phyloP scores from a whole-genome alignment of 2,113 vertebrate genomes.

The Ginglymostoma cirratum region DNA sequence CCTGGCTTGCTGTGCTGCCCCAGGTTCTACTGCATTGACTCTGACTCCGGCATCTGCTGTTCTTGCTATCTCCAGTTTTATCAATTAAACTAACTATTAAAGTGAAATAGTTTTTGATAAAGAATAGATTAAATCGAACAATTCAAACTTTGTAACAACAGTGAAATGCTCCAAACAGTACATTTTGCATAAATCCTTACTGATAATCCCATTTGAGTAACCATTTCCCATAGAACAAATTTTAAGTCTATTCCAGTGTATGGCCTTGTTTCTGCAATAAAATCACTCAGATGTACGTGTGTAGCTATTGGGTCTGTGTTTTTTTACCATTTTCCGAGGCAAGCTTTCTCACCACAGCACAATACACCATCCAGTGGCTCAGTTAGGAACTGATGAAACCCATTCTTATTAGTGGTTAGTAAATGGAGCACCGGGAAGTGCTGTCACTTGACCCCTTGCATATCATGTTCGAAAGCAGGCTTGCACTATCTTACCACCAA shows the following conservation, averaged over 20 bases:
- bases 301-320: not conserved
- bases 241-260: not conserved
- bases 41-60: too few species aligned
- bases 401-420: not conserved
- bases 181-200: not conserved
- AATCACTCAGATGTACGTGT: not conserved
- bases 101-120: not conserved
- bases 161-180: not conserved
- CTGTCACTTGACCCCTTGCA: not conserved
- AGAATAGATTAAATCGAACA: not conserved
- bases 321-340: not conserved
- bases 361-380: conserved; percentile 27
- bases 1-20: too few species aligned
- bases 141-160: not conserved
- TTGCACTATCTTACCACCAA: conserved; percentile 7
- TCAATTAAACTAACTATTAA: not conserved
- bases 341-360: not conserved
- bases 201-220: not conserved
- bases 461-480: not conserved
- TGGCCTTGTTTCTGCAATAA: not conserved
- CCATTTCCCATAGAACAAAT: not conserved
- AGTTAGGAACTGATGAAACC: conserved; percentile 13
- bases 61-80: not conserved
- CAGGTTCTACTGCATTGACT: too few species aligned
- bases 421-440: not conserved